Percentiles rank a stretch among this genome's conserved stretches.
Evolutionary conservation across 1,140 invertebrate genomes (phyloP).

Genomic region (Ceratina japonica): DNA sequence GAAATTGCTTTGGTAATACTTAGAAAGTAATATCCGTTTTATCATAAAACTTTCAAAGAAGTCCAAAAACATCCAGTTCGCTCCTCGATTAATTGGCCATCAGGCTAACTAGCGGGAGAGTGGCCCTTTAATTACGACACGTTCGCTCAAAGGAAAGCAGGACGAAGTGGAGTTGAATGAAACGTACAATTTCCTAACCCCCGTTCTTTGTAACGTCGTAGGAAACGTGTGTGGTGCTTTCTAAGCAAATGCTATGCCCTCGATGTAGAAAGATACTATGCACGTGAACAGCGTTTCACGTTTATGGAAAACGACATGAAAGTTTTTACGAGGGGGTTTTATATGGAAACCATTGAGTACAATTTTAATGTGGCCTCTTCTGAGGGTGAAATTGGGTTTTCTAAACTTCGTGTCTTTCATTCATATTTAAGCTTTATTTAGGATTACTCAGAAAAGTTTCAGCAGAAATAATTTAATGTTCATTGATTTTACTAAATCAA

Average conservation of each 20-base stretch:
- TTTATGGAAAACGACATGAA: too few relatives aligned
- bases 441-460: too few relatives aligned
- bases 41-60: background rate
- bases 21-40: background rate
- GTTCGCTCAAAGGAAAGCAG: constrained; percentile 24
- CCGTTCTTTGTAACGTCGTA: background rate
- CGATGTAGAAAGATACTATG: too few relatives aligned
- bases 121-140: constrained; percentile 19
- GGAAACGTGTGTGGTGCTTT: background rate
- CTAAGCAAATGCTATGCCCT: too few relatives aligned
- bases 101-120: background rate
- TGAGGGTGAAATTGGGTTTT: background rate
- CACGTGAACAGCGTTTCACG: background rate
- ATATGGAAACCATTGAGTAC: background rate
- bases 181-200: background rate
- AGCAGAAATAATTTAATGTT: too few relatives aligned
- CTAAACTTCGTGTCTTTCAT: too few relatives aligned
- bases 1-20: background rate
- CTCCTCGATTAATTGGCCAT: constrained; percentile 18
- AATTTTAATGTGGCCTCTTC: background rate
- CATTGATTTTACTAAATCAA: too few relatives aligned
- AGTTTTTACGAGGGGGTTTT: background rate
- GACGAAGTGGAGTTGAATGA: background rate
- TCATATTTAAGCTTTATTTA: background rate
- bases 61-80: background rate